Conservation (phyloP, 2,113 vertebrate species). For the Cairina moschata region DNA sequence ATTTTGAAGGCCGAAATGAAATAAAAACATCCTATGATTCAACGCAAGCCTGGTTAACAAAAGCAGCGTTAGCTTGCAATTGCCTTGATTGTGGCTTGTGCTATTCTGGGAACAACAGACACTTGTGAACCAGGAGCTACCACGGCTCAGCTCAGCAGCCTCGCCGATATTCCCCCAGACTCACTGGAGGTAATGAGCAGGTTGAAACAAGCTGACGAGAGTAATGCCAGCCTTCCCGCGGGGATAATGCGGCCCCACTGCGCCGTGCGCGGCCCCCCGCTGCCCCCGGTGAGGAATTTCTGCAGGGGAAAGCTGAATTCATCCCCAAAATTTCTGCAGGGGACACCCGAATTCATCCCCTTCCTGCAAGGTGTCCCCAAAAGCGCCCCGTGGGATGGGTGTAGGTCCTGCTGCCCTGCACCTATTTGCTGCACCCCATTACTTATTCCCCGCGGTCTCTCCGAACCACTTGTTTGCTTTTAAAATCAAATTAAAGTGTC, state of each 20-base stretch:
- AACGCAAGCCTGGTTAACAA: neutral
- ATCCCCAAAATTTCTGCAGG: neutral
- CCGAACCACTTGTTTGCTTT: neutral
- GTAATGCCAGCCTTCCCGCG: neutral
- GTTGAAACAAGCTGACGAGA: neutral
- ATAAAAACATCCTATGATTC: neutral
- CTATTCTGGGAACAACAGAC: neutral
- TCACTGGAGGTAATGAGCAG: neutral
- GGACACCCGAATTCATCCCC: neutral
- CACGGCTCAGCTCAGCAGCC: neutral
- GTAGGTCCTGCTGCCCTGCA: too few species aligned
- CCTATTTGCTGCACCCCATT: too few species aligned
- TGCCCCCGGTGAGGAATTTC: neutral
- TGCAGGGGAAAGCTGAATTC: neutral
- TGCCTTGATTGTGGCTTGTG: neutral
- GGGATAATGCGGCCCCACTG: neutral
- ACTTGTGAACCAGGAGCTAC: neutral
- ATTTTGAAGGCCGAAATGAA: neutral
- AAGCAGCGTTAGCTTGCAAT: neutral
- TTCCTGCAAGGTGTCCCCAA: fast-evolving
- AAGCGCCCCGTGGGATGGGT: too few species aligned
- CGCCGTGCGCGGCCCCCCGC: neutral
- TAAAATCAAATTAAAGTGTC: neutral
- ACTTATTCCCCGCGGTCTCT: too few species aligned
- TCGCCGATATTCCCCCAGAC: neutral